Base-by-base conservation (phyloP, 2,797 vertebrate species). In the Aeoliscus strigatus region DNA sequence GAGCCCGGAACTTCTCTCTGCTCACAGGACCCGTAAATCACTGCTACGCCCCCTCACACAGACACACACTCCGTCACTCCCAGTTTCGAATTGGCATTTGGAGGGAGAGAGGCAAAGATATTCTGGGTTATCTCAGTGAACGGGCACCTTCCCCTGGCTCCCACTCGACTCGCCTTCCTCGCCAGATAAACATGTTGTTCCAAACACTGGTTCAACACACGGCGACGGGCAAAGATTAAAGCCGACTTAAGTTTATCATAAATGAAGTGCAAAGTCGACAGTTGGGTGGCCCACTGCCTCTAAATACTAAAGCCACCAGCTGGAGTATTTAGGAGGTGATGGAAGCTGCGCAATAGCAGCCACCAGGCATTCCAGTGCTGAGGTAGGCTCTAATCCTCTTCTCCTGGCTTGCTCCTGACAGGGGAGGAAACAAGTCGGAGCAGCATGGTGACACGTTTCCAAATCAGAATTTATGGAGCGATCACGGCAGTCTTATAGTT, bases 251-350 rank as follows among this genome's bases (percentile, higher is more conserved):
- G 70, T 76, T 80, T 76, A 79, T 80, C 76, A 75, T 65, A 81
- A 81, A 75, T 71, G 79, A 78, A 77, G 74, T 79, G 80, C 78
- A 73, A 80, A 78, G 83, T 81, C 64, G 77, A 81, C 78, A 79
- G 65, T 64, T 73, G 72, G 60, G 66, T 71, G 72, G 72, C 73
- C 76, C 73, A 69, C 77, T 69, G 73, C 73, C 63, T 78, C 72
- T 66, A 61, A 58, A 63, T 65, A 44, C 62, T 73, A 58, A 80
- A 71, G 52, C 60, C 57, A 68, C 60, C 77, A 77, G 63, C 77
- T 66, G 66, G 60, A 68, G 58, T 70, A 73, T 80, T 81, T 77
- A 67, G 53, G 51, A 49, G 38, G 51, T 56, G 61, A 68, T 49
- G 51, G 75, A 56, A 72, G 61, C 66, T 36, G 64, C 28, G 66